Percentiles rank a stretch among this genome's conserved stretches.
These are phyloP conservation scores for Tichodroma muraria DNA, from an alignment of 2,113 vertebrate genomes.

Conservation along the genomic window DNA sequence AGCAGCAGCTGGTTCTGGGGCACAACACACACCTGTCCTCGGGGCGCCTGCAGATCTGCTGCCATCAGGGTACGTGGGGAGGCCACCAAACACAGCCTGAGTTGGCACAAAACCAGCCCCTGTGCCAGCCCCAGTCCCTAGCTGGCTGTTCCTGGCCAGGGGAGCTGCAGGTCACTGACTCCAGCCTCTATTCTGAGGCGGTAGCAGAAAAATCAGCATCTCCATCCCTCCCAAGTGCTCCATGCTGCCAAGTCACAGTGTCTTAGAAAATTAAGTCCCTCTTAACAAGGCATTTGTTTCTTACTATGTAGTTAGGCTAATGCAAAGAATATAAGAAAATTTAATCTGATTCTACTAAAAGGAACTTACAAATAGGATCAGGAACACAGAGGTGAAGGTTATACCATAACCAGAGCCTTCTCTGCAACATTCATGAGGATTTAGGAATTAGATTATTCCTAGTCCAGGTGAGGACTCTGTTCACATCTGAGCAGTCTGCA, in stretches of 20 bases:
- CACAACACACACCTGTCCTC: not conserved
- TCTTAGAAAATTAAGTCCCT: not conserved
- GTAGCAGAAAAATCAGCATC: not conserved
- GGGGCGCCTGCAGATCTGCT: not conserved
- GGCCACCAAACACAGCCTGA: not conserved
- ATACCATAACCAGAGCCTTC: not conserved
- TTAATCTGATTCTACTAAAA: not conserved
- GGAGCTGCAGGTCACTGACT: not conserved
- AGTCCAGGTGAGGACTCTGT: not conserved
- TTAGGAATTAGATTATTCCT: not conserved
- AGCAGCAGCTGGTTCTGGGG: not conserved
- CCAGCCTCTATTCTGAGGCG: not conserved
- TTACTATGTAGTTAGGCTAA: not conserved
- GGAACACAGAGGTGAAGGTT: not conserved
- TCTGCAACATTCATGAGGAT: not conserved
- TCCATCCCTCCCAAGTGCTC: not conserved
- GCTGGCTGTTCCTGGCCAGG: not conserved
- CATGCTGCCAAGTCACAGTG: slow-evolving; percentile 3
- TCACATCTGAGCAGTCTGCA: not conserved
- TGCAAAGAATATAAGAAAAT: not conserved
- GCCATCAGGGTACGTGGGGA: not conserved
- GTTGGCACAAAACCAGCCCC: not conserved
- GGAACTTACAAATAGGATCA: not conserved
- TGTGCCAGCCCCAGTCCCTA: not conserved
- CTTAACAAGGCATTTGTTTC: not conserved